Evolutionary conservation across 1,140 invertebrate species (phyloP).

Genomic region (Carposina sasakii): DNA sequence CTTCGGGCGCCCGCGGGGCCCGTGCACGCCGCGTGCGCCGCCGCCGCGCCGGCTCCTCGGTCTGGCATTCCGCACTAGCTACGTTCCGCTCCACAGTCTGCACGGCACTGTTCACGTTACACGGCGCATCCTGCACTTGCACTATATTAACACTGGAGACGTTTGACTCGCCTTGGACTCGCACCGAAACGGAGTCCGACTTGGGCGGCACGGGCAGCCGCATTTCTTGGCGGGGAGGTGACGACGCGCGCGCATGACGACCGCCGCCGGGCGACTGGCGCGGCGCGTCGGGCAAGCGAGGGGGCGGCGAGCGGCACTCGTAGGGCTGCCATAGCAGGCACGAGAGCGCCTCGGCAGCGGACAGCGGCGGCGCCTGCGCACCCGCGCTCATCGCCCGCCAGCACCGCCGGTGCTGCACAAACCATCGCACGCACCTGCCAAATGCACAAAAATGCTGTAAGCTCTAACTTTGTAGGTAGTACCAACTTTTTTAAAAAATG

Average conservation of each 20-base stretch:
- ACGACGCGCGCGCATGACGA: conserved; percentile 67
- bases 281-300: conserved; percentile 44
- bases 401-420: conserved; percentile 39
- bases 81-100: conserved; percentile 61
- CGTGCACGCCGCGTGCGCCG: conserved; percentile 42
- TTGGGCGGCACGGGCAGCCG: conserved; percentile 68
- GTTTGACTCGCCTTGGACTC: conserved; percentile 54
- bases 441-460: not conserved
- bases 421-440: conserved; percentile 38
- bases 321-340: conserved; percentile 69
- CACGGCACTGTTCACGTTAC: conserved; percentile 61
- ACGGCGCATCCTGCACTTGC: conserved; percentile 52
- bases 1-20: conserved; percentile 42
- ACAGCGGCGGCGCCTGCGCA: conserved; percentile 41
- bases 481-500: too few species aligned
- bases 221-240: conserved; percentile 56
- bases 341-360: conserved; percentile 68
- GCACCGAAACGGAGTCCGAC: conserved; percentile 60
- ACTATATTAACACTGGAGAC: conserved; percentile 67
- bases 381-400: conserved; percentile 50
- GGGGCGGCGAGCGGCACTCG: conserved; percentile 66
- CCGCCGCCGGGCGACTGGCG: conserved; percentile 61
- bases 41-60: conserved; percentile 59
- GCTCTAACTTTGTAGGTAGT: not conserved
- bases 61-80: conserved; percentile 60